phyloP scores from a whole-genome alignment of 2,113 vertebrate species.

The Motacilla tschutschensis region DNA sequence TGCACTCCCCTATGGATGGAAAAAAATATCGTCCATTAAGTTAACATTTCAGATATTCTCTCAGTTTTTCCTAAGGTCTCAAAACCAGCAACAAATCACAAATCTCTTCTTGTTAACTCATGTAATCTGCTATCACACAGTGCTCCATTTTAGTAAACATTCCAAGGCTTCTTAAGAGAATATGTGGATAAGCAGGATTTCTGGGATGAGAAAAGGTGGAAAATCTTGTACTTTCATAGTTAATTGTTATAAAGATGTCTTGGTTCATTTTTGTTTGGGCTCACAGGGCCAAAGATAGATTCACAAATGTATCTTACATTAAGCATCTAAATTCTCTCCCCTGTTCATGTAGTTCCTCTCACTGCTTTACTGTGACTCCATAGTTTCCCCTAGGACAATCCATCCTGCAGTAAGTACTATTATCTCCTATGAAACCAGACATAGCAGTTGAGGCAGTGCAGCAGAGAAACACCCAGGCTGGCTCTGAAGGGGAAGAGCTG shows the following conservation, averaged over 20 bases:
- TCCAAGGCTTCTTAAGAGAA: neutral
- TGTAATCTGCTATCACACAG: neutral
- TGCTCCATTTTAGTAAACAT: neutral
- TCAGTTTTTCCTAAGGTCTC: constrained; percentile 2
- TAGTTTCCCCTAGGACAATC: neutral
- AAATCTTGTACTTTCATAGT: neutral
- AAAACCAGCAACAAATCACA: constrained; percentile 8
- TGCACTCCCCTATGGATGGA: constrained; percentile 14
- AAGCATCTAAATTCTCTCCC: neutral
- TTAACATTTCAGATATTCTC: constrained; percentile 35
- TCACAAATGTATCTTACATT: neutral
- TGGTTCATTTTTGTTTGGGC: neutral
- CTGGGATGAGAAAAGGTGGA: neutral
- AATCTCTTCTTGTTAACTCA: constrained; percentile 14
- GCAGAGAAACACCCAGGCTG: neutral
- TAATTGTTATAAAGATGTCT: neutral
- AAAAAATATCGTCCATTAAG: constrained; percentile 52
- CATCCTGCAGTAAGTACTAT: neutral
- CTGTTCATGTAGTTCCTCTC: neutral
- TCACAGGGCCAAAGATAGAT: neutral
- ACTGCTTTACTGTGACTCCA: accelerated
- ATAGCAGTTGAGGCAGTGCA: accelerated
- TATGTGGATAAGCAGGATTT: neutral
- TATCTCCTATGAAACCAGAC: neutral
- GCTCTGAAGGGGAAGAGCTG: neutral